These are phyloP conservation scores for Nomada ferruginata DNA, from an alignment of 2,888 invertebrate species.

Conservation along the genomic window DNA sequence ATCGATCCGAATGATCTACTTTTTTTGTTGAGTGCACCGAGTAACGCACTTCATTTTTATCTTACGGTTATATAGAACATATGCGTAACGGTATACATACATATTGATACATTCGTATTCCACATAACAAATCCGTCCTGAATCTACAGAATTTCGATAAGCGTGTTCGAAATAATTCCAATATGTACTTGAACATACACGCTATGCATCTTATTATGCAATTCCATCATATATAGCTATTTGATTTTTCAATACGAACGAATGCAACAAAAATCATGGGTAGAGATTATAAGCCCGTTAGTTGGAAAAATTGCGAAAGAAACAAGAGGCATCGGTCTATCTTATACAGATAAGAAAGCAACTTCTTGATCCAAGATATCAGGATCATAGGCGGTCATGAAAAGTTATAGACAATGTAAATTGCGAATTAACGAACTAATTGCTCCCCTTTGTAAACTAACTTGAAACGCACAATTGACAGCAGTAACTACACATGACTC, in stretches of 20 bases:
- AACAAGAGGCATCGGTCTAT: background rate
- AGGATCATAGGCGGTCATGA: background rate
- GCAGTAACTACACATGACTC: constrained; percentile 50
- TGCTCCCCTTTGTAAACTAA: constrained; percentile 55
- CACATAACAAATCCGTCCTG: constrained; percentile 35
- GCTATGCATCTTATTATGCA: constrained; percentile 10
- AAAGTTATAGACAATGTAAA: constrained; percentile 42
- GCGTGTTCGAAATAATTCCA: constrained; percentile 32
- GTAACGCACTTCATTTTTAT: constrained; percentile 52
- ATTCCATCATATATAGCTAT: constrained; percentile 52
- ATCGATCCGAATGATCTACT: constrained; percentile 14
- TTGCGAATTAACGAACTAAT: constrained; percentile 59
- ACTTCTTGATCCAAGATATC: background rate
- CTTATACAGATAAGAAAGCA: constrained; percentile 13
- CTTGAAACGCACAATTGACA: constrained; percentile 60
- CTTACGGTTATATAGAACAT: constrained; percentile 45
- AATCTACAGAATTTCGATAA: constrained; percentile 56
- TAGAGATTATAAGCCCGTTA: background rate
- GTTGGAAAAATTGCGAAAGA: background rate
- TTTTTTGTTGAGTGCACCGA: constrained; percentile 20
- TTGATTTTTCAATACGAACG: background rate
- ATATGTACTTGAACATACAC: constrained; percentile 33
- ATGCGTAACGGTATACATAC: constrained; percentile 9
- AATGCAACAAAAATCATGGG: constrained; percentile 14
- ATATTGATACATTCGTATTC: constrained; percentile 32